Conservation (phyloP, 2,797 vertebrate species). For the Melanotaenia nigrans region DNA sequence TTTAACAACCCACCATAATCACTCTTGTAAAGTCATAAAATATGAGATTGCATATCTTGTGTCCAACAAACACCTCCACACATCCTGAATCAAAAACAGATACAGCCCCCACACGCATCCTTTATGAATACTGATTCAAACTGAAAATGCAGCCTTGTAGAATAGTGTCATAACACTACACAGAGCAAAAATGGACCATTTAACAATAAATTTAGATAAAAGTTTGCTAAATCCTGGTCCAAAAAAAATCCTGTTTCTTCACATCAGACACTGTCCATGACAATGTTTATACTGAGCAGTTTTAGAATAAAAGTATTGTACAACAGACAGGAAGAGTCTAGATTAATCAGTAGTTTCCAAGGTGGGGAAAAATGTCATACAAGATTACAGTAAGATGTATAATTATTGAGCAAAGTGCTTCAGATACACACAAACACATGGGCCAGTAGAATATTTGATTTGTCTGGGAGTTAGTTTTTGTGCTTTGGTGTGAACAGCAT, state of each 20-base stretch:
- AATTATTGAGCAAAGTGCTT: constrained; percentile 31
- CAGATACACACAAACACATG: constrained; percentile 22
- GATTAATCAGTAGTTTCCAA: too few species aligned
- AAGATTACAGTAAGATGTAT: constrained; percentile 17
- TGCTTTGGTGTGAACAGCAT: constrained; percentile 58
- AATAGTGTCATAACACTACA: background rate
- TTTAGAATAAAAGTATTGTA: background rate
- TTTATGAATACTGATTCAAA: constrained; percentile 17
- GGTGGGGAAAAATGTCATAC: background rate
- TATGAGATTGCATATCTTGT: constrained; percentile 9
- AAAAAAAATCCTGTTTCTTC: too few species aligned
- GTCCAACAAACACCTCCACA: constrained; percentile 28
- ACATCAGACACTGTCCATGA: too few species aligned
- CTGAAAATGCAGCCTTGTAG: background rate
- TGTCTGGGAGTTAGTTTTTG: constrained; percentile 31
- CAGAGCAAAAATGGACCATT: background rate
- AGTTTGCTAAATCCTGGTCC: background rate
- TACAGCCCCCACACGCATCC: constrained; percentile 18
- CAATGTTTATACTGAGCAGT: too few species aligned
- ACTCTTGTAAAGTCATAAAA: background rate
- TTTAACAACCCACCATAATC: background rate
- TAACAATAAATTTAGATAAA: background rate
- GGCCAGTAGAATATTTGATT: constrained; percentile 24
- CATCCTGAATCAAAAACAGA: constrained; percentile 32
- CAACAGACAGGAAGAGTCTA: background rate